Evolutionary conservation across 2,888 invertebrate species (phyloP).

Genomic region (Drosophila mettleri): DNA sequence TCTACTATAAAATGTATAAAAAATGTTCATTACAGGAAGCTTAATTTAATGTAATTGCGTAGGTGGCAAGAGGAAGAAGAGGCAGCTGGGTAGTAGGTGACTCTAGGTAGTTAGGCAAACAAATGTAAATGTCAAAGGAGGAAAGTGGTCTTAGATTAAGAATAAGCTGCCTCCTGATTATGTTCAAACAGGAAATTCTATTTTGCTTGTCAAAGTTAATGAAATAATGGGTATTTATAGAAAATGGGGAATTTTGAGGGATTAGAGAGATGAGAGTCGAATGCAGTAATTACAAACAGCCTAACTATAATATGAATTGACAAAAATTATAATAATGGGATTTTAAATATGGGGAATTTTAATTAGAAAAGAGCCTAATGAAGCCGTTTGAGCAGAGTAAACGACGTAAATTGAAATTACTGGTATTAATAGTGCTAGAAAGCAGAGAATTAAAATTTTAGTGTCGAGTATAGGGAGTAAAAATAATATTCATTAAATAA

Average conservation of each 20-base stretch:
- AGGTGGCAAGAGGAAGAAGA: not conserved
- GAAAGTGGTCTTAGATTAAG: slow-evolving; percentile 34
- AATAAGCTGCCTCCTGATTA: slow-evolving; percentile 25
- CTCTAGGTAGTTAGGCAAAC: slow-evolving; percentile 25
- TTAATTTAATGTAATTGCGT: slow-evolving; percentile 62
- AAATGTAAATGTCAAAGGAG: slow-evolving; percentile 45
- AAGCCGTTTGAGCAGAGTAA: no score
- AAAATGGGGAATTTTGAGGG: not conserved
- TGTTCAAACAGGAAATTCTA: not conserved
- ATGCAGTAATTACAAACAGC: not conserved
- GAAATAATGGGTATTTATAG: no score
- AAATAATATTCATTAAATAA: no score
- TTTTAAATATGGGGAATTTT: no score
- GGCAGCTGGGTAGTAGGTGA: not conserved
- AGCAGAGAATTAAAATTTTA: no score
- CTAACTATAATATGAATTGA: not conserved
- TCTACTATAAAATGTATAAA: slow-evolving; percentile 37
- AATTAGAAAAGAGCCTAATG: no score
- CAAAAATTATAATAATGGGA: not conserved
- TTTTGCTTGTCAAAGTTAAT: not conserved
- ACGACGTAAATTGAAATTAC: no score
- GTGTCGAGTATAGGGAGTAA: no score
- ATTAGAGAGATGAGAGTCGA: no score
- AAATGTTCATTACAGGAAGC: slow-evolving; percentile 72
- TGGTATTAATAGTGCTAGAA: no score